Evolutionary conservation across 2,113 vertebrate genomes (phyloP), one percentile per base, ranked within the genome.

Genomic region (Gymnocephalus cernua): DNA sequence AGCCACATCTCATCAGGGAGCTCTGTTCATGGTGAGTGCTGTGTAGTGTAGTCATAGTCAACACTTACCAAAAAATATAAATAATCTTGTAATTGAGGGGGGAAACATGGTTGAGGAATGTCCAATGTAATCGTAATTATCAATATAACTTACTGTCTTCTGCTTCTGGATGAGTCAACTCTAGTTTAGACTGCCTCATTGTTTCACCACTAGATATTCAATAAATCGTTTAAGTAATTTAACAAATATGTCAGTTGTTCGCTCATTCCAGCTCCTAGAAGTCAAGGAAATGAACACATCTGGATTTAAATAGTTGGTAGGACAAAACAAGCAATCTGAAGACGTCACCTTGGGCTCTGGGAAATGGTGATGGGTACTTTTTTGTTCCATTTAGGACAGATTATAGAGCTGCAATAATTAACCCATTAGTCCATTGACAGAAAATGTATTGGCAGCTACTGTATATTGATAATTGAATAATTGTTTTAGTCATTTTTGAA

Each of bases 1-100:
- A 80, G 63, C 29, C 18, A 18, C 63, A 50, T 61, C 61, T 71
- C 77, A 72, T 70, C 81, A 77, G 58, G 64, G 66, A 77, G 64
- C 57, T 73, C 9, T 3, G 45, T 58, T 47, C 44, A 50, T 13
- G n/a, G 50, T 25, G 38, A 57, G 66, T 11, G 35, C n/a, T 77
- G n/a, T n/a, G n/a, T n/a, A 16, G 23, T 21, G 21, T 41, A 64
- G 32, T 74, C 72, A 54, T 44, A 45, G 54, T 16, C 23, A 47
- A 14, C 53, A 44, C 0, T 23, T 13, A 11, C 38, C 2, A 27
- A n/a, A 16, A 47, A n/a, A 29, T 57, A 19, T 2, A 29, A 29
- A 21, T 14, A 44, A 7, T 6, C 27, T 12, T 21, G n/a, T 13
- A 2, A 29, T 41, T 12, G 16, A 71, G 14, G 45, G 29, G 14